Evolutionary conservation across 92 coral and sea anemone species (phyloP).

Genomic region (Phenganax stokvisi): DNA sequence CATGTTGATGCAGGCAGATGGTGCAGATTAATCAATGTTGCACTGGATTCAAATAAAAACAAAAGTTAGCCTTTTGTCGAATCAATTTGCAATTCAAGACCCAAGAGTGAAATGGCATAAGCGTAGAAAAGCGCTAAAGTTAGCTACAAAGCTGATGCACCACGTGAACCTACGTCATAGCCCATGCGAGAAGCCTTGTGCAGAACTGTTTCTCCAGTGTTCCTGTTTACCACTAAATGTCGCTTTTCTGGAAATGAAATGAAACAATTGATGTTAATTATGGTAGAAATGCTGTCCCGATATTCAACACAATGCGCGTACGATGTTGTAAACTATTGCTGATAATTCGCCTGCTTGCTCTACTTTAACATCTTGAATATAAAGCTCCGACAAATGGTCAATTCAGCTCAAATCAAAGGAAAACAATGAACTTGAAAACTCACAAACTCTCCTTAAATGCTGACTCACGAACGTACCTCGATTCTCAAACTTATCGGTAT

Average conservation of each 20-base stretch:
- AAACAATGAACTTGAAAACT: not conserved
- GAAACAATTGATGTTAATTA: not conserved
- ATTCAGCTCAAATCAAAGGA: not conserved
- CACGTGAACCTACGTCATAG: constrained; percentile 65
- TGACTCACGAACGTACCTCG: constrained; percentile 6
- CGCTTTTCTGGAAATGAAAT: constrained; percentile 16
- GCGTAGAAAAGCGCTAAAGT: too few relatives aligned
- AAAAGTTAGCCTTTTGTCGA: too few relatives aligned
- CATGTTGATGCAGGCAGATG: too few relatives aligned
- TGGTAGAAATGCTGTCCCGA: too few relatives aligned
- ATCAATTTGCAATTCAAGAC: too few relatives aligned
- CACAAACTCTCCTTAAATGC: not conserved
- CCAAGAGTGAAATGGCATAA: too few relatives aligned
- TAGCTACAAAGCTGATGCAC: not conserved
- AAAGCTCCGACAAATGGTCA: not conserved
- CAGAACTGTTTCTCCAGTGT: constrained; percentile 91
- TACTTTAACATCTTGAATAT: too few relatives aligned
- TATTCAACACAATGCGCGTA: too few relatives aligned
- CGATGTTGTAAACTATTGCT: too few relatives aligned
- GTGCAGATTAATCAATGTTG: not conserved
- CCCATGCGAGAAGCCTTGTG: constrained; percentile 98
- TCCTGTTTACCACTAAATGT: constrained; percentile 68
- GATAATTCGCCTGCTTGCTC: too few relatives aligned
- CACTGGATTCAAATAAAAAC: not conserved
- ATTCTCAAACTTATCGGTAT: constrained; percentile 24